Evolutionary conservation across 2,888 invertebrate genomes (phyloP).

Genomic region (Heteropelma amictum): DNA sequence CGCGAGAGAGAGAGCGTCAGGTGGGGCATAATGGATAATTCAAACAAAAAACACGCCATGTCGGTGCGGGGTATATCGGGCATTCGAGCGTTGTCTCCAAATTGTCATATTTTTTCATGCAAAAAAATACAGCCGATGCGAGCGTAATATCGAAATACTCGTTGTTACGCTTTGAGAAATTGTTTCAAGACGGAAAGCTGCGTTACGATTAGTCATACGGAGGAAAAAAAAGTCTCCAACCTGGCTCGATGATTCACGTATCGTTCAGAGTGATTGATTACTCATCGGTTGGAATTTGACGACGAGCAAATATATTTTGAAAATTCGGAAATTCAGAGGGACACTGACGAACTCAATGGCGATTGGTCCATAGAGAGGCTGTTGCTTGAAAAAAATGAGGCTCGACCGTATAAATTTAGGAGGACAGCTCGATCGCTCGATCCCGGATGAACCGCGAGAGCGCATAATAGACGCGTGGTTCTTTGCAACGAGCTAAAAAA

Average conservation of each 20-base stretch:
- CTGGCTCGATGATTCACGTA: not conserved
- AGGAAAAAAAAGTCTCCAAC: not conserved
- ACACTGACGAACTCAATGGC: constrained; percentile 14
- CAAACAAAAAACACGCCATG: too few species aligned
- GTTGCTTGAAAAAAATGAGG: constrained; percentile 49
- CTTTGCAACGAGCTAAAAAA: too few species aligned
- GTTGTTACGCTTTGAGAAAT: too few species aligned
- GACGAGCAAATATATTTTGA: constrained; percentile 21
- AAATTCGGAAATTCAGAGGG: constrained; percentile 5
- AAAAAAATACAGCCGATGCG: too few species aligned
- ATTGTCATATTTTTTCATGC: too few species aligned
- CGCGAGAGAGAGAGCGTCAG: too few species aligned
- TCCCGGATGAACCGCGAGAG: constrained; percentile 11
- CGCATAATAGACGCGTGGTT: not conserved
- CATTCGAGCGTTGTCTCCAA: too few species aligned
- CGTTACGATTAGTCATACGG: too few species aligned
- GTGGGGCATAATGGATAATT: too few species aligned
- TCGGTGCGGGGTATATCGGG: too few species aligned
- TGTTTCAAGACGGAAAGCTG: too few species aligned
- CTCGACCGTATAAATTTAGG: constrained; percentile 46
- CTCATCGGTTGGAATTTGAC: constrained; percentile 4
- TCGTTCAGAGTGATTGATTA: constrained; percentile 19
- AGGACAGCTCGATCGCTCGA: constrained; percentile 50
- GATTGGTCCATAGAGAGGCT: constrained; percentile 35
- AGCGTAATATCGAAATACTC: too few species aligned